Evolutionary conservation across 2,888 invertebrate species (phyloP), one percentile per base, ranked within the genome.

Genomic region (Acronicta psi): DNA sequence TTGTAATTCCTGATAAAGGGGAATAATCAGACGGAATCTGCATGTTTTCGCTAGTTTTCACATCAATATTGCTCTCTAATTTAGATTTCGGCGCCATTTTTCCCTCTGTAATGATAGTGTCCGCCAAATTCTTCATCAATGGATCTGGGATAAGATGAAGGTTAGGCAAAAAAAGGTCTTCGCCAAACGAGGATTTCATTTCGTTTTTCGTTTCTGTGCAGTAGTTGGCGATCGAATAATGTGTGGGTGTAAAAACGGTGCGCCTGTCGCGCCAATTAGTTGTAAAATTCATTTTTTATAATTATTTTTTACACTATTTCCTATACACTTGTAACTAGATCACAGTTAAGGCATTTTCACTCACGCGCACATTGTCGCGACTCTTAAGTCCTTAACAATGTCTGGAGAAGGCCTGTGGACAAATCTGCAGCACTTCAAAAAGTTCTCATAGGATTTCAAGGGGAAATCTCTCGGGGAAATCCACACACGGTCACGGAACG

Each of bases 61-160:
- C 50, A 58, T 56, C 76, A 58, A 46, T 75, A 53, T 65, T 50
- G 17, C 41, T 59, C 42, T 71, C 61, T 38, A 66, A 59, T 25
- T 76, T 73, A 8, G 60, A 65, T 62, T 74, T 72, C 13, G 70
- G 60, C 43, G 67, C 62, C 63, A 69, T 67, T 65, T 79, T 67
- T 43, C 80, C 81, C 6, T 73, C 73, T 0, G 81, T 83, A 36
- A 86, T 84, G 11, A 91, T 79, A 0, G 89, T 84, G 54, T 93
- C 93, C 1, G 91, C 93, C 44, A 93, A 78, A 77, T 92, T 92
- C 74, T 92, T 93, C 75, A 86, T 87, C 52, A 93, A 60, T 2
- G 91, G 88, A 73, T 92, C 91, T 0, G 91, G 87, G 51, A 91
- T 84, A 2, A 87, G 64, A 62, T 89, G 88, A 3, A 92, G 68